Conservation (phyloP, 2,888 invertebrate genomes). For the Thereva nobilitata region DNA sequence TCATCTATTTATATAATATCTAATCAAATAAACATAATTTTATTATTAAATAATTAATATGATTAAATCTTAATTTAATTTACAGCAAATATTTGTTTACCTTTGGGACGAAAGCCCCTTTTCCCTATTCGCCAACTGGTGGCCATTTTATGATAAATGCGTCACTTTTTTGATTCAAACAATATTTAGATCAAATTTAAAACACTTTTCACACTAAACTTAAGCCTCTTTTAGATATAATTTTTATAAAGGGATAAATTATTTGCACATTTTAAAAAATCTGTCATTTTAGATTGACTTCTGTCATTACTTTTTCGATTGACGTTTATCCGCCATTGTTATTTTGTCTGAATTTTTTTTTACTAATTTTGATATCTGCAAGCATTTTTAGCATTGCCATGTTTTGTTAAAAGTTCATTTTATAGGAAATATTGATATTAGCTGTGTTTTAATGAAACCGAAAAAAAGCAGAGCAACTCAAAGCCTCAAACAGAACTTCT, state of each 20-base stretch:
- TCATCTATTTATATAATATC: too few relatives aligned
- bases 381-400: constrained; percentile 35
- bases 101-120: constrained; percentile 56
- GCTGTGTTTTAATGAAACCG: too few relatives aligned
- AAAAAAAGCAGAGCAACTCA: too few relatives aligned
- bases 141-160: constrained; percentile 49
- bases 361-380: constrained; percentile 30
- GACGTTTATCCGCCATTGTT: constrained; percentile 37
- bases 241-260: constrained; percentile 36
- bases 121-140: constrained; percentile 58
- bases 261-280: constrained; percentile 39
- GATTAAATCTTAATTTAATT: constrained; percentile 22
- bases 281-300: constrained; percentile 40
- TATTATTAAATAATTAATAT: too few relatives aligned
- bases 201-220: constrained; percentile 15
- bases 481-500: too few relatives aligned
- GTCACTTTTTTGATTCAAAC: constrained; percentile 8
- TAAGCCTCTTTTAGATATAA: constrained; percentile 35
- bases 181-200: constrained; percentile 7
- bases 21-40: too few relatives aligned
- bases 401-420: not conserved
- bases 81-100: constrained; percentile 47
- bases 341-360: constrained; percentile 1
- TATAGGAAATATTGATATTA: not conserved
- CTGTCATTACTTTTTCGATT: constrained; percentile 38